These are phyloP conservation scores for Pinctada fucata DNA, from an alignment of 2,888 invertebrate genomes.

Conservation along the genomic window DNA sequence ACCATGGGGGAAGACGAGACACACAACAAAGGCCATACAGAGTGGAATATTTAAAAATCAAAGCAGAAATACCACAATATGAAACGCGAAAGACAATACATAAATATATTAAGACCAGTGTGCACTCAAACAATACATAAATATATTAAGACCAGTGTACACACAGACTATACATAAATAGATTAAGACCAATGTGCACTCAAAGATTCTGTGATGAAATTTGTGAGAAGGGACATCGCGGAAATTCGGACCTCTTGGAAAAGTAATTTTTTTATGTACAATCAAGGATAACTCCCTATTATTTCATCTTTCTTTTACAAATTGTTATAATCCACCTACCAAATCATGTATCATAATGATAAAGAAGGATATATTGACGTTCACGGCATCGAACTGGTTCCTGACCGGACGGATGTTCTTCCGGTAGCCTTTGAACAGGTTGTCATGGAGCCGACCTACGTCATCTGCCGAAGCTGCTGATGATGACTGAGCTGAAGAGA, in stretches of 20 bases:
- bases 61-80: too few relatives aligned
- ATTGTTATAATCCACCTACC: conserved; percentile 39
- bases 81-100: too few relatives aligned
- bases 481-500: neutral
- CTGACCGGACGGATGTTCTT: conserved; percentile 53
- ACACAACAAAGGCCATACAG: too few relatives aligned
- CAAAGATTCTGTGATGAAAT: neutral
- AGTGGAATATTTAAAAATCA: too few relatives aligned
- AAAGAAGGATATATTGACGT: conserved; percentile 58
- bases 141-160: too few relatives aligned
- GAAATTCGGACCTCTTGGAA: neutral
- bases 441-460: conserved; percentile 49
- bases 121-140: too few relatives aligned
- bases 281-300: too few relatives aligned
- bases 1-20: too few relatives aligned
- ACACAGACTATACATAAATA: neutral
- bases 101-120: too few relatives aligned
- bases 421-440: conserved; percentile 56
- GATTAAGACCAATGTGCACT: neutral
- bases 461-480: conserved; percentile 49
- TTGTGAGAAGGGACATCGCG: neutral
- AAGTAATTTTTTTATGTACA: too few relatives aligned
- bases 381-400: conserved; percentile 54
- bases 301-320: too few relatives aligned
- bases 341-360: conserved; percentile 62